Evolutionary conservation across 2,113 vertebrate species (phyloP), one percentile per base, ranked within the genome.

Genomic region (Hiodon alosoides): DNA sequence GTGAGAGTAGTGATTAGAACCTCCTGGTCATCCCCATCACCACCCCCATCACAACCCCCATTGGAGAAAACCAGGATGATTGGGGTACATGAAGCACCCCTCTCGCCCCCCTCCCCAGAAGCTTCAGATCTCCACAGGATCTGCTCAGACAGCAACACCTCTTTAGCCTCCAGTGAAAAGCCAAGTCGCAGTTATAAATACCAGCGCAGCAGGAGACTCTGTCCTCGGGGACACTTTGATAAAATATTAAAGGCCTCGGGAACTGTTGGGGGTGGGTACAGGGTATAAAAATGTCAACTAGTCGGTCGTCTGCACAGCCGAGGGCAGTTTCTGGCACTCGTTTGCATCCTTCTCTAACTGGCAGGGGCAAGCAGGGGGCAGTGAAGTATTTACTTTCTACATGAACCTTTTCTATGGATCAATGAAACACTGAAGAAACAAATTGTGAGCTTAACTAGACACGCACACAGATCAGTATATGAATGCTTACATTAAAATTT

Each of bases 181-280:
- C 65, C 72, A 65, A 51, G 74, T 17, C 53, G 16, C 72, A 16
- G 61, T 65, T 67, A 72, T 78, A 77, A 81, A 83, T 80, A 78
- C 76, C 79, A 79, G 52, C 68, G 58, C 79, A 71, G 76, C 74
- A 7, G 69, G 72, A 65, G 64, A n/a, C 50, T 53, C 54, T 67
- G 73, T 79, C 75, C 74, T 76, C 66, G 54, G 77, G 71, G 77
- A 76, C 55, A 48, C 60, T 80, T 79, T 77, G 77, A 81, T 83
- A 52, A 83, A 83, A 81, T 83, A 83, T 84, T 84, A 74, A 84
- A 77, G 17, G 59, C 58, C 51, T 17, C 67, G 57, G 51, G 7
- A 69, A 31, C 31, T 31, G 31, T 31, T 31, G 69, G 67, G 71
- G 69, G 77, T 65, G 59, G 51, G 48, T n/a, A 31, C 48, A 64